Percentiles rank a stretch among this genome's conserved stretches.
phyloP scores from a whole-genome alignment of 92 coral and sea anemone species.

The Zoanthus sociatus region DNA sequence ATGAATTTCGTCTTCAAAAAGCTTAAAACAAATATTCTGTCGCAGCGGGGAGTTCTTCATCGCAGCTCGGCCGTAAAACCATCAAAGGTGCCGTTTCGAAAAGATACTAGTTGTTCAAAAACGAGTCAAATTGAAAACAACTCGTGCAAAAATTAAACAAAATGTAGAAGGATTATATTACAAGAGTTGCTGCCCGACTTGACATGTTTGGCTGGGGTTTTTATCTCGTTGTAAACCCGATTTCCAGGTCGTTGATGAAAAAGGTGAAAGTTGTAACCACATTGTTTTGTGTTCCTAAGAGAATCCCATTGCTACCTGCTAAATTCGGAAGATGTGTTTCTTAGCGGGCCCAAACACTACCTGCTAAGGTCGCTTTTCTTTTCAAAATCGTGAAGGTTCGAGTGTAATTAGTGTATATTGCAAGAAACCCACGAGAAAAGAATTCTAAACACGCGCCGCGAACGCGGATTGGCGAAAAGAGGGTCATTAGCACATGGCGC shows the following conservation, averaged over 20 bases:
- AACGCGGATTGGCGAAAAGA: constrained; percentile 88
- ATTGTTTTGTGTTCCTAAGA: constrained; percentile 8
- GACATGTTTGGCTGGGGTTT: neutral
- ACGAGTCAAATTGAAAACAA: constrained; percentile 55
- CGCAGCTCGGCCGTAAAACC: constrained; percentile 36
- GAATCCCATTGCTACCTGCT: constrained; percentile 3
- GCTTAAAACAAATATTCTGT: neutral
- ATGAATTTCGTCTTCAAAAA: constrained; percentile 9
- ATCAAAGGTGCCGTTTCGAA: constrained; percentile 35
- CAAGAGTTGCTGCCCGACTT: constrained; percentile 32
- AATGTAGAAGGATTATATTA: constrained; percentile 84
- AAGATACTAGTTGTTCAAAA: constrained; percentile 9
- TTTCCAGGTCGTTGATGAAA: neutral
- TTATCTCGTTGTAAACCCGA: neutral
- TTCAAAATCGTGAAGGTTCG: constrained; percentile 82
- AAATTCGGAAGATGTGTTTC: constrained; percentile 16
- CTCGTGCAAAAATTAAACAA: constrained; percentile 71
- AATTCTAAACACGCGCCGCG: constrained; percentile 99
- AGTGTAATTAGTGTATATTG: constrained; percentile 94
- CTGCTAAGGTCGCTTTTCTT: constrained; percentile 51
- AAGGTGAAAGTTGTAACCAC: neutral
- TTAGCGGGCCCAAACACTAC: constrained; percentile 19
- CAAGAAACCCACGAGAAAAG: constrained; percentile 95
- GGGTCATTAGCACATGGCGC: constrained; percentile 84
- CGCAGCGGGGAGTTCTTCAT: constrained; percentile 37